These are phyloP conservation scores for Hemitrygon akajei DNA, from an alignment of 2,797 vertebrate genomes.

Conservation along the genomic window DNA sequence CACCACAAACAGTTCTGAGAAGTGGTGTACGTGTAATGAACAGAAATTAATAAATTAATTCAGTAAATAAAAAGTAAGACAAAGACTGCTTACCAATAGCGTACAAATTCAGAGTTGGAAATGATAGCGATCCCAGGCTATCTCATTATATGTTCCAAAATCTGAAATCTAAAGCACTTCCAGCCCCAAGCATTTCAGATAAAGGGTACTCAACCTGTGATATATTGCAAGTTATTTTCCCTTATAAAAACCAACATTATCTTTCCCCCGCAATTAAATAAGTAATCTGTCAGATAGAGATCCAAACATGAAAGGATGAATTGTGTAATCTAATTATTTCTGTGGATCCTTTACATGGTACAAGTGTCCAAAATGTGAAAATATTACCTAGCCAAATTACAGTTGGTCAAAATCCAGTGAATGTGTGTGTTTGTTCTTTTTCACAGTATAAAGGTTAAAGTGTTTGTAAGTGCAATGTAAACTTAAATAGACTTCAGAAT, in stretches of 20 bases:
- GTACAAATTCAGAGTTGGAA: too few relatives aligned
- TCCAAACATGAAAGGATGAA: not conserved
- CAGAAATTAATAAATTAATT: too few relatives aligned
- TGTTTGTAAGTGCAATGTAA: not conserved
- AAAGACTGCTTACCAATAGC: too few relatives aligned
- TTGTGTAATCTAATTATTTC: not conserved
- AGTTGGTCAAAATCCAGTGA: not conserved
- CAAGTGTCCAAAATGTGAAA: not conserved
- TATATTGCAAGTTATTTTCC: not conserved
- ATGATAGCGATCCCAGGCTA: too few relatives aligned
- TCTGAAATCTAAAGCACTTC: too few relatives aligned
- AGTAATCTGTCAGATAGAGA: not conserved
- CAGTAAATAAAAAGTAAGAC: too few relatives aligned
- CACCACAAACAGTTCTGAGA: too few relatives aligned
- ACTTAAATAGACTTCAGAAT: constrained; percentile 20
- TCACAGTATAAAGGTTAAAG: not conserved
- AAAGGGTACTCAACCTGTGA: too few relatives aligned
- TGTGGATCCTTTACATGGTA: not conserved
- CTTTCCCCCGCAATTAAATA: not conserved
- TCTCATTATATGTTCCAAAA: too few relatives aligned
- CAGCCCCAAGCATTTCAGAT: too few relatives aligned
- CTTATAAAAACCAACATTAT: not conserved
- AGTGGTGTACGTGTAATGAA: too few relatives aligned
- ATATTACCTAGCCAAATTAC: not conserved
- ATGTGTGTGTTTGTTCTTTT: not conserved